Evolutionary conservation across 2,797 vertebrate species (phyloP), one percentile per base, ranked within the genome.

Genomic region (Coendou prehensilis): DNA sequence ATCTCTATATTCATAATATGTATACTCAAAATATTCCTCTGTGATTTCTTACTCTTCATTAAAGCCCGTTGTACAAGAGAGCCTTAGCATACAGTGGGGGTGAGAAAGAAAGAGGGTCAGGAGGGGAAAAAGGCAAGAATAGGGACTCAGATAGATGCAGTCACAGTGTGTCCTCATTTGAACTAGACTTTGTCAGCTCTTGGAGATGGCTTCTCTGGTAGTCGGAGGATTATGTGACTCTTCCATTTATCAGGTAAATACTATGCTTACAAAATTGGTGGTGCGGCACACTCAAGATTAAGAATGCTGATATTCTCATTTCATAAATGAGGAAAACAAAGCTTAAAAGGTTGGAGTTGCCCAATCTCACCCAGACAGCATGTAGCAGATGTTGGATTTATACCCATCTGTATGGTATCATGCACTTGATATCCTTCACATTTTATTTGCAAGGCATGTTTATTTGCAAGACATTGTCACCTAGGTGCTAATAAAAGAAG

Each of bases 171-270:
- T 87, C n/a, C 13, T 47, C 20, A 45, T 17, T 20, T 22, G n/a
- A 71, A 18, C 28, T 14, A 45, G 37, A 67, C 1, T 8, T n/a
- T 67, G 13, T 28, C 0, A 23, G 23, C 37, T 1, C 54, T 76
- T 69, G 28, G 26, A 59, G 83, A 79, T 69, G 47, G 9, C 10
- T 13, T 67, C 20, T 67, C 26, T 23, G 2, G 17, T 57, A 54
- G 28, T 45, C 7, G 61, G 2, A 79, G 22, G 10, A 5, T 57
- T 59, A 6, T 7, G 23, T 0, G 0, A 5, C 15, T 13, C 15
- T 78, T 69, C 10, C 26, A 15, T 28, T 59, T 71, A 15, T 63
- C 33, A 5, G 37, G 6, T 9, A 15, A 37, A 23, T 33, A 6
- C 13, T 15, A 28, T 57, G 33, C 17, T 89, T 78, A 57, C 28